Percentiles rank a stretch among this genome's conserved stretches.
phyloP scores from a whole-genome alignment of 2,113 vertebrate species.

The Microtus montanus region DNA sequence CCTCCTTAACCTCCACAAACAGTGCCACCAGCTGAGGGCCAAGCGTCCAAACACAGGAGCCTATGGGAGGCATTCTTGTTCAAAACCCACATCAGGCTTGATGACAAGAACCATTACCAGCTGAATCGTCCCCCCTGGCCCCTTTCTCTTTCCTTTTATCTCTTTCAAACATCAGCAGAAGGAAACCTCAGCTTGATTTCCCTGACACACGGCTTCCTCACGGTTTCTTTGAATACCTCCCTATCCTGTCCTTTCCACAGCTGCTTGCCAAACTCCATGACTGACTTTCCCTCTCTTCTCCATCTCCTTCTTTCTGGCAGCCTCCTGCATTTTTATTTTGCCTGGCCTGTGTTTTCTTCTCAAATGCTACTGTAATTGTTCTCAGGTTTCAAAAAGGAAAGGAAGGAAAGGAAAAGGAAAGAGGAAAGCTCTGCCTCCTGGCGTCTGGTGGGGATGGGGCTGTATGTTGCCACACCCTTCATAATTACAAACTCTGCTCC shows the following conservation, averaged over 20 bases:
- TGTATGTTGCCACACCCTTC: rapidly evolving
- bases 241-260: neutral
- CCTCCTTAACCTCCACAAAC: no score
- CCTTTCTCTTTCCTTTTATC: neutral
- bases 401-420: neutral
- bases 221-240: no score
- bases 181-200: neutral
- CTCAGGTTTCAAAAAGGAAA: neutral
- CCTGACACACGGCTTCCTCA: neutral
- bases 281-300: neutral
- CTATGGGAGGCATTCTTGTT: neutral
- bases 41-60: neutral
- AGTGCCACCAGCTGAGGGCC: no score
- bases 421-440: no score
- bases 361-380: neutral
- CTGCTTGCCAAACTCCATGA: neutral
- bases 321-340: neutral
- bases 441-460: rapidly evolving
- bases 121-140: neutral
- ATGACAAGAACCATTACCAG: neutral
- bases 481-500: neutral
- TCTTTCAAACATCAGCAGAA: neutral
- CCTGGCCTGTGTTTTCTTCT: neutral
- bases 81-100: neutral
- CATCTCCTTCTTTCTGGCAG: neutral